Percentiles rank a stretch among this genome's conserved stretches.
Conservation (phyloP, 2,797 vertebrate genomes). For the Lateolabrax maculatus region DNA sequence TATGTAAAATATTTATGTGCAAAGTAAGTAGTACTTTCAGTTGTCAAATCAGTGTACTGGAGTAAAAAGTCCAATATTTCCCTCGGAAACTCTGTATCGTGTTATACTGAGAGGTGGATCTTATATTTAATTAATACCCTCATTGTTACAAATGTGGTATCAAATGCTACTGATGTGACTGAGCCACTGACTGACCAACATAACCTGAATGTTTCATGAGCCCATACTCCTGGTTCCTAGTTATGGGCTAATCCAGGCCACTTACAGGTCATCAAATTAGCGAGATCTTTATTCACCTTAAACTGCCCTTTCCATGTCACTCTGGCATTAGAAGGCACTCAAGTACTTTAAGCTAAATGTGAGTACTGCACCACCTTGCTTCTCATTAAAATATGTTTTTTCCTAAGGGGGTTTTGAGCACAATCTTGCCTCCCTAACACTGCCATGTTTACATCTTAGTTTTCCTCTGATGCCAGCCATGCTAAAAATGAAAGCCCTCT, state of each 20-base stretch:
- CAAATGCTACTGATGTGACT: no score
- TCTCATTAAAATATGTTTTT: background rate
- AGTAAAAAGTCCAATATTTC: no score
- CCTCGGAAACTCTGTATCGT: no score
- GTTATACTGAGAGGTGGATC: no score
- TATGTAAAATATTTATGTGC: no score
- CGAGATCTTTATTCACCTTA: slow-evolving; percentile 25
- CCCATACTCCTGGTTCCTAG: background rate
- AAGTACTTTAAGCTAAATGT: no score
- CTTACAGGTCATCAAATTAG: slow-evolving; percentile 29
- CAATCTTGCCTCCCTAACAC: background rate
- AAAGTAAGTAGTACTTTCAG: no score
- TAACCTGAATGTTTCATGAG: background rate
- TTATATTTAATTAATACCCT: no score
- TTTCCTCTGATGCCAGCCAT: background rate
- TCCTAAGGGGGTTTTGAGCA: background rate
- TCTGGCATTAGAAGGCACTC: slow-evolving; percentile 7
- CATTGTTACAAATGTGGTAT: no score
- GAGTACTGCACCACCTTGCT: background rate
- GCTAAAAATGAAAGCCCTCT: background rate
- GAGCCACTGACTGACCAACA: background rate
- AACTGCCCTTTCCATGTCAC: slow-evolving; percentile 10
- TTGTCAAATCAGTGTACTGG: no score
- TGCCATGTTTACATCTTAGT: background rate
- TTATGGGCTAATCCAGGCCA: slow-evolving; percentile 16